These are phyloP conservation scores for Idaea biselata DNA, from an alignment of 2,888 invertebrate genomes.

Conservation along the genomic window DNA sequence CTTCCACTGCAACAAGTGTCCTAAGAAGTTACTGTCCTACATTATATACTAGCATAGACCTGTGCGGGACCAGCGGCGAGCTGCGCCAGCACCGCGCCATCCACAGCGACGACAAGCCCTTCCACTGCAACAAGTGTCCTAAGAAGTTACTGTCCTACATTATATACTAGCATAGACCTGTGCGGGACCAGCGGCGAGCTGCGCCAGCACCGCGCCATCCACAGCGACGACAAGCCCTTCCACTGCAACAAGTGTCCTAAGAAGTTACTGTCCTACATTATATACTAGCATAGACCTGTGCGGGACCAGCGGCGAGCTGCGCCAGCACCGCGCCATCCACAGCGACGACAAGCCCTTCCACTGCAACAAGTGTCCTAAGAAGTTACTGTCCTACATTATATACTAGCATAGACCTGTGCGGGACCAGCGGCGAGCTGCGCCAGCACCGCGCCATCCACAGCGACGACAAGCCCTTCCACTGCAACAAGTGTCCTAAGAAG, in stretches of 20 bases:
- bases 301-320: slow-evolving; percentile 78
- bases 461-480: slow-evolving; percentile 77
- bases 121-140: slow-evolving; percentile 72
- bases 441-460: slow-evolving; percentile 81
- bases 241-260: slow-evolving; percentile 75
- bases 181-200: slow-evolving; percentile 80
- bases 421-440: slow-evolving; percentile 78
- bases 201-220: slow-evolving; percentile 79
- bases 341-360: slow-evolving; percentile 78
- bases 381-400: slow-evolving; percentile 44
- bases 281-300: no score
- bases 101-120: slow-evolving; percentile 79
- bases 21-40: slow-evolving; percentile 59
- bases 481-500: slow-evolving; percentile 75
- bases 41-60: no score
- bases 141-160: slow-evolving; percentile 57
- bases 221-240: slow-evolving; percentile 79
- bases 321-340: slow-evolving; percentile 80
- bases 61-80: slow-evolving; percentile 80
- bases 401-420: no score
- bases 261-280: slow-evolving; percentile 46
- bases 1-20: slow-evolving; percentile 73
- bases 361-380: slow-evolving; percentile 74
- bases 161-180: no score
- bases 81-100: slow-evolving; percentile 79